Evolutionary conservation across 2,888 invertebrate species (phyloP), one percentile per base, ranked within the genome.

Genomic region (Drosophila tripunctata): DNA sequence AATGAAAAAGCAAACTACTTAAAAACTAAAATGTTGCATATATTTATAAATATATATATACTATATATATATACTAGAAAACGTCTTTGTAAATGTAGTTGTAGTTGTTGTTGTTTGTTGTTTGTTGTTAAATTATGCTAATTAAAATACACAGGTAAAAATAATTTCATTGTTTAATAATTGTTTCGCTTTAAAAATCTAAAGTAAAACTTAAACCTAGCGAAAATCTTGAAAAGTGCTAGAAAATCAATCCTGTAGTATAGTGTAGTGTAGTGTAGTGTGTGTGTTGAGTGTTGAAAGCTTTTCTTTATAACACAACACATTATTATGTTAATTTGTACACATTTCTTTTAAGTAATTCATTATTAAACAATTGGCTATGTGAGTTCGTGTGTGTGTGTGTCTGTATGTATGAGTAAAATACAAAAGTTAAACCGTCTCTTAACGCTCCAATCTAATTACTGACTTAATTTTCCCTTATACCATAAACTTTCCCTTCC

Each of bases 91-190:
- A 78, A 87, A 67, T 67, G 84, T 87, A 80, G 67, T 51, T 61
- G 72, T 61, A 10, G 27, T 61, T 64, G 44, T 72, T 74, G 74
- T 74, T 68, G 72, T 69, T 70, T 75, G 69, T 54, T 70, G 64
- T 64, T 68, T 60, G 48, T 61, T 73, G 36, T 62, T 68, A 81
- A 82, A 87, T 82, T 82, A 82, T 75, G 75, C 81, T 82, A 82
- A 84, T 87, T 82, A 82, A 87, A 82, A 87, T 82, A 82, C 85
- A 84, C 87, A 81, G 87, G 85, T 81, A 87, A 84, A 87, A 81
- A 87, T 87, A 81, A 81, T 87, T 81, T 81, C 87, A 81, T 87
- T 87, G 67, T 86, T 85, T 75, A 67, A 84, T 84, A 81, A 75
- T 80, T 66, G 65, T 68, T n/a, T n/a, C n/a, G n/a, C n/a, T n/a